These are phyloP conservation scores for Periplaneta americana DNA, from an alignment of 1,140 invertebrate species.

Conservation along the genomic window DNA sequence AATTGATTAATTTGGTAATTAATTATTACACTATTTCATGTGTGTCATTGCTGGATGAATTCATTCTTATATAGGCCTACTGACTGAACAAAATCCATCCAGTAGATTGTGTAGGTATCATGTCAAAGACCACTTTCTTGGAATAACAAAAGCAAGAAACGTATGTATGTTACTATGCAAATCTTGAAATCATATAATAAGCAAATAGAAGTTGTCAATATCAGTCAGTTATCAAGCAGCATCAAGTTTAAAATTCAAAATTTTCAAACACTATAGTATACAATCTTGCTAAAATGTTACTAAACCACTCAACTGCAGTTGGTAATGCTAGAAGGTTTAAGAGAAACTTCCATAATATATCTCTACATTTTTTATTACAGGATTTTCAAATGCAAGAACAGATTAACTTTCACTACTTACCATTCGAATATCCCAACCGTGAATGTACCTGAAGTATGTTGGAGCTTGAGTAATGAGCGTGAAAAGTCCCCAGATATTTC, in stretches of 20 bases:
- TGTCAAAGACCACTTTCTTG: too few relatives aligned
- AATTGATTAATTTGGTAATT: too few relatives aligned
- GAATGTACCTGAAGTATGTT: slow-evolving; percentile 76
- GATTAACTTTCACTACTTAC: slow-evolving; percentile 51
- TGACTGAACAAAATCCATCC: too few relatives aligned
- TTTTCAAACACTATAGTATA: not conserved
- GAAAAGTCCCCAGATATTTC: slow-evolving; percentile 79
- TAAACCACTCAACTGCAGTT: not conserved
- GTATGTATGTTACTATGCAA: too few relatives aligned
- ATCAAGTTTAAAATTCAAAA: not conserved
- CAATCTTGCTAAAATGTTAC: not conserved
- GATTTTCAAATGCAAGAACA: too few relatives aligned
- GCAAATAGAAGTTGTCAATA: too few relatives aligned
- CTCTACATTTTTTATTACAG: not conserved
- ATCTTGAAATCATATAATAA: too few relatives aligned
- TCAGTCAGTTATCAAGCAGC: slow-evolving; percentile 22
- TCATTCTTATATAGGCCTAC: too few relatives aligned
- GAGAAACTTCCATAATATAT: not conserved
- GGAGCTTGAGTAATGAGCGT: slow-evolving; percentile 81
- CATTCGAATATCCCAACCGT: slow-evolving; percentile 72
- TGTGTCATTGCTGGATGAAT: too few relatives aligned
- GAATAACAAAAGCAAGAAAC: too few relatives aligned
- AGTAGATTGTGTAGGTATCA: too few relatives aligned
- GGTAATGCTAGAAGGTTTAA: not conserved
- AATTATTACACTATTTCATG: too few relatives aligned